These are phyloP conservation scores for Bufotes viridis DNA, from an alignment of 2,797 vertebrate genomes.

Conservation along the genomic window DNA sequence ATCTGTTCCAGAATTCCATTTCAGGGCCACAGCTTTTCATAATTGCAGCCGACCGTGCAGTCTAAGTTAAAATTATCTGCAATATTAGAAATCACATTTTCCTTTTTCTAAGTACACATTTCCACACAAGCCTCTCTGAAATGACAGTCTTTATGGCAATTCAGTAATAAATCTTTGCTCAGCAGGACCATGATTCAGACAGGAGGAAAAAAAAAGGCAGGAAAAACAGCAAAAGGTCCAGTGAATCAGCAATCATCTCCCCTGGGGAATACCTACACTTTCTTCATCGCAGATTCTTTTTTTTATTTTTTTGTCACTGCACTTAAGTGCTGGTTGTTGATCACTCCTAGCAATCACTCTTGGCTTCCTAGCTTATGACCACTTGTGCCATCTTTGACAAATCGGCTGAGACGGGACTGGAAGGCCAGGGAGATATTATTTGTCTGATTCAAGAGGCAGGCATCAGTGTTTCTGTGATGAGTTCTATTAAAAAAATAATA, in stretches of 20 bases:
- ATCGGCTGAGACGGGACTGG: conserved; percentile 55
- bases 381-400: conserved; percentile 59
- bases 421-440: conserved; percentile 59
- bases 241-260: conserved; percentile 47
- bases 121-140: conserved; percentile 60
- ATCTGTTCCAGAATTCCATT: conserved; percentile 29
- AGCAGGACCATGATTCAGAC: conserved; percentile 62
- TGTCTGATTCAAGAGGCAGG: conserved; percentile 63
- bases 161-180: conserved; percentile 62
- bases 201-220: conserved; percentile 45
- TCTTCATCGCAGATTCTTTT: conserved; percentile 59
- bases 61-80: conserved; percentile 58
- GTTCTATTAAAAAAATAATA: conserved; percentile 64
- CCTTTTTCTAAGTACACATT: conserved; percentile 40
- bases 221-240: conserved; percentile 51
- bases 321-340: conserved; percentile 58
- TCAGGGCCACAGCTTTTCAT: conserved; percentile 33
- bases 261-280: conserved; percentile 60
- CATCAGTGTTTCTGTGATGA: conserved; percentile 60
- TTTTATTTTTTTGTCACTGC: conserved; percentile 14
- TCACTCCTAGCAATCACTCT: conserved; percentile 60
- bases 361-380: conserved; percentile 49
- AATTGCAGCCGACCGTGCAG: conserved; percentile 56
- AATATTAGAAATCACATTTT: conserved; percentile 60
- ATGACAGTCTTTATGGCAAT: conserved; percentile 49